Conservation (phyloP, 2,797 vertebrate genomes). For the Momotus momota region DNA sequence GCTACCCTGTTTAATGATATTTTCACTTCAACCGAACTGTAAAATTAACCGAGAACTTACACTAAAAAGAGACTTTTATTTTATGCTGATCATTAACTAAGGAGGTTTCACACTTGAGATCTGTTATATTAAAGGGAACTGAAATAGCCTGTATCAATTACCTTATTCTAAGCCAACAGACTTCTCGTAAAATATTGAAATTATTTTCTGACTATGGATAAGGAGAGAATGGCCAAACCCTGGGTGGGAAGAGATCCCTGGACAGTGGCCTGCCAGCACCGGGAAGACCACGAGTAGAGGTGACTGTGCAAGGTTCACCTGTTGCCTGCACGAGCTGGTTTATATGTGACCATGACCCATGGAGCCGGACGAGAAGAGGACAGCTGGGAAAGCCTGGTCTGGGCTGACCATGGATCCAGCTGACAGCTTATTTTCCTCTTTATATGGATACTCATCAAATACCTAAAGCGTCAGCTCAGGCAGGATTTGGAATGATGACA, state of each 20-base stretch:
- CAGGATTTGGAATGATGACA: neutral
- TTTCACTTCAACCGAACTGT: constrained; percentile 67
- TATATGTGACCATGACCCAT: fast-evolving
- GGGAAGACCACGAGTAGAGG: neutral
- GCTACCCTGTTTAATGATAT: constrained; percentile 12
- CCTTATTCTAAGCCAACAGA: constrained; percentile 44
- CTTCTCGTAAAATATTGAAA: neutral
- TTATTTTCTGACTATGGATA: neutral
- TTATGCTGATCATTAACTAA: constrained; percentile 75
- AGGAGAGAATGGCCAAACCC: neutral
- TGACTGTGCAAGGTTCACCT: fast-evolving
- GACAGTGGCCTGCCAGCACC: fast-evolving
- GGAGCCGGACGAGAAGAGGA: neutral
- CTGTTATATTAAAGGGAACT: constrained; percentile 64
- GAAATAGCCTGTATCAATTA: constrained; percentile 71
- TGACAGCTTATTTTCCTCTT: neutral
- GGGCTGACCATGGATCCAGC: neutral
- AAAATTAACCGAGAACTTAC: constrained; percentile 75
- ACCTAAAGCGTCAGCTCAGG: neutral
- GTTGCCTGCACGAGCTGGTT: neutral
- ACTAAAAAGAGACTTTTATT: constrained; percentile 74
- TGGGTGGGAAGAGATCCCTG: neutral
- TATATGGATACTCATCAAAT: neutral
- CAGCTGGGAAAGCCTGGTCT: neutral
- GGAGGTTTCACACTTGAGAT: constrained; percentile 68